Conservation (phyloP, 2,113 vertebrate species). For the Chroicocephalus ridibundus region DNA sequence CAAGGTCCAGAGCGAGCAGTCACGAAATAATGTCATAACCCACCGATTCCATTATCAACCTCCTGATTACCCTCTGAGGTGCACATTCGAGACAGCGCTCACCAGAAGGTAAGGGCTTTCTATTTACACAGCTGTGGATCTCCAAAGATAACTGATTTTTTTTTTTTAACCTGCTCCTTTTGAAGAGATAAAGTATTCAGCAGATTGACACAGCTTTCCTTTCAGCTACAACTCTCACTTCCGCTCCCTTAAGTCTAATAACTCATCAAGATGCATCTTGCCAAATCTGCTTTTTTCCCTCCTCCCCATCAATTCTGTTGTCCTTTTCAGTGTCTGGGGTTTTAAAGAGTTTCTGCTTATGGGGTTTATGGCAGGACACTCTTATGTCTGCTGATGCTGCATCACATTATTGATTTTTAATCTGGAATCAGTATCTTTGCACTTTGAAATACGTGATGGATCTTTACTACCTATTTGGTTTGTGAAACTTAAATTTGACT, state of each 20-base stretch:
- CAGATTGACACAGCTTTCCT: not conserved
- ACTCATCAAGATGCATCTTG: not conserved
- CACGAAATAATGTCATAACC: not conserved
- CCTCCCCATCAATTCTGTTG: not conserved
- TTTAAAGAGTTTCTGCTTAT: not conserved
- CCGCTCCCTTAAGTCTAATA: not conserved
- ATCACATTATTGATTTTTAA: not conserved
- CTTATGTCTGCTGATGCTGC: not conserved
- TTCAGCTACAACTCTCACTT: conserved; percentile 1
- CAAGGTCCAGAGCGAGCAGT: rapidly evolving
- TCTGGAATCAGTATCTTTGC: not conserved
- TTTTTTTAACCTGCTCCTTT: not conserved
- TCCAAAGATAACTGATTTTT: not conserved
- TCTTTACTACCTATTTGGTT: not conserved
- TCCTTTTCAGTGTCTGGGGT: not conserved
- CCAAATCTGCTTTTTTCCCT: not conserved
- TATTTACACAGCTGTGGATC: not conserved
- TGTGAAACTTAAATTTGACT: conserved; percentile 18
- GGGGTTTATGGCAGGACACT: not conserved
- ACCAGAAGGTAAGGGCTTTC: not conserved
- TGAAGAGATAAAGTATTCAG: not conserved
- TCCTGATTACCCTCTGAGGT: not conserved
- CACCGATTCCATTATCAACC: not conserved
- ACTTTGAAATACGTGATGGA: not conserved
- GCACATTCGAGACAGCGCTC: not conserved